Base-by-base conservation (phyloP, 1,140 invertebrate species). In the Philopotamus ludificatus region DNA sequence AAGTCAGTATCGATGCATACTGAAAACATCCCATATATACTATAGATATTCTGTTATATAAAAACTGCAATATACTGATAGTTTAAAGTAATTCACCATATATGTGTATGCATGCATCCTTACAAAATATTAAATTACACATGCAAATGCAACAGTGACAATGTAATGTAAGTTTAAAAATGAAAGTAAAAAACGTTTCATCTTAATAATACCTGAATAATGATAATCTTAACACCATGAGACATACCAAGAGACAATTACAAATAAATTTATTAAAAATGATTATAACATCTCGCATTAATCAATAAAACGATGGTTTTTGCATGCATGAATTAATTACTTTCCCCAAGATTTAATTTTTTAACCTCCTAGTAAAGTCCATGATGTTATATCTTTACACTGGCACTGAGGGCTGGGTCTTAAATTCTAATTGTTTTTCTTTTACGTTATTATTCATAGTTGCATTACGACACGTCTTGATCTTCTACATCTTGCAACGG, bases 401-500 rank as follows among this genome's bases (percentile, higher is more conserved):
- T 70, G 65, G 63, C 69, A 70, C 69, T 70, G 66, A 67, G 69
- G 69, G 69, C 69, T 62, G 69, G 64, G 62, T 66, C 66, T 70
- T 70, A 67, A 67, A 64, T 42, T 25, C 62, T 70, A 70, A 63
- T 55, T 60, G 65, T 68, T 70, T 68, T n/a, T n/a, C n/a, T n/a
- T n/a, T 47, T 62, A 60, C 63, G 44, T 26, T 60, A 60, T 3
- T 22, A 18, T 44, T 49, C 45, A 28, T 16, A 23, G 54, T 59
- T 49, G 54, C 73, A 84, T 93, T 93, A 93, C 88, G 91, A 93
- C 79, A 93, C 91, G 82, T 93, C 91, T 82, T 95, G 92, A 80
- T 94, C 92, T 81, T 96, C 93, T 73, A 89, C 90, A 80, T 95
- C 93, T 79, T 94, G 92, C 74, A 92, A 84, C 78, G 90, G 86